A percentile compares a stretch with the other conserved stretches of the same genome.
phyloP scores from a whole-genome alignment of 2,113 vertebrate species.

The Tyrannus savana region DNA sequence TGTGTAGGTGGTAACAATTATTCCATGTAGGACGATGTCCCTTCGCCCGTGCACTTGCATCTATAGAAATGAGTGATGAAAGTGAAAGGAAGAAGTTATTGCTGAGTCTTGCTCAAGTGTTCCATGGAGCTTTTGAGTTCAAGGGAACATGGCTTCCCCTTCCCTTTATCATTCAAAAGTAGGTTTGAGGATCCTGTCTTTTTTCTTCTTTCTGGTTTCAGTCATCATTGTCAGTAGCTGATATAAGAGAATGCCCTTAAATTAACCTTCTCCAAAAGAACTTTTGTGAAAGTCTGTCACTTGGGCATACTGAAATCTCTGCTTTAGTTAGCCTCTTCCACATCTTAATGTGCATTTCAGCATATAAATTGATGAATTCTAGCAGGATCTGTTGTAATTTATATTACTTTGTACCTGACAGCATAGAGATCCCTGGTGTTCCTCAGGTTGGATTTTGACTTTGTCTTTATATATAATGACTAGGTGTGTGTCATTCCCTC shows the following conservation, averaged over 20 bases:
- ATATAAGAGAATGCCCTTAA: not conserved
- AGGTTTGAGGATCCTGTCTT: not conserved
- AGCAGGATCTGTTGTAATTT: slow-evolving; percentile 25
- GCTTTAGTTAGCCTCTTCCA: not conserved
- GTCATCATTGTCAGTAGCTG: not conserved
- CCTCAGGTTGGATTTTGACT: not conserved
- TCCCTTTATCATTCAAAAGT: not conserved
- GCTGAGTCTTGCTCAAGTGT: not conserved
- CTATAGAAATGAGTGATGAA: not conserved
- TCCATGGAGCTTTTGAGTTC: not conserved
- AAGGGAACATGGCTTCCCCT: not conserved
- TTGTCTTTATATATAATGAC: slow-evolving; percentile 9
- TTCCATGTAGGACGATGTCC: not conserved
- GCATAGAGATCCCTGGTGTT: not conserved
- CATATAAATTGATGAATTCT: not conserved
- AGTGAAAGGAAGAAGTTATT: not conserved
- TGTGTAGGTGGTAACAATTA: not conserved
- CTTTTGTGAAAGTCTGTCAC: not conserved
- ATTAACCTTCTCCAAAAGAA: not conserved
- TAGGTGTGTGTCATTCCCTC: slow-evolving; percentile 10
- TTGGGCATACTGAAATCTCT: not conserved
- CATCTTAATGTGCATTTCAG: not conserved
- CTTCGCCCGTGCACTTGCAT: not conserved
- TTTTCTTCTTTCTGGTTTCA: not conserved
- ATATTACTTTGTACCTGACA: slow-evolving; percentile 32